Evolutionary conservation across 2,113 vertebrate genomes (phyloP).

Genomic region (Microtus pennsylvanicus): DNA sequence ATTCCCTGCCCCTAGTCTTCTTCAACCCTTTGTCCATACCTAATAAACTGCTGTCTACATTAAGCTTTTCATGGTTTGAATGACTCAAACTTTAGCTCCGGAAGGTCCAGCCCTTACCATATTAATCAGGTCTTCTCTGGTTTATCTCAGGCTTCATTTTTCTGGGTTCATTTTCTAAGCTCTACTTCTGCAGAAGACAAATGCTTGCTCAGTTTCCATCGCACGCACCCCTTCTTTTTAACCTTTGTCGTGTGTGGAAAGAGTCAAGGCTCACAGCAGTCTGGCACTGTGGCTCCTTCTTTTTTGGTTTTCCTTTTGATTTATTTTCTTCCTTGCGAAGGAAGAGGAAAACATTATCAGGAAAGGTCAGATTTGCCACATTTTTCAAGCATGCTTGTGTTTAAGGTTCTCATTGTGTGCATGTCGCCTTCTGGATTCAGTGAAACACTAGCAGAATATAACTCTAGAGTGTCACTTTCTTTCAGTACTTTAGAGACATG

Average conservation of each 20-base stretch:
- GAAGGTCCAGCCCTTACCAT: background rate
- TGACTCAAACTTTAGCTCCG: background rate
- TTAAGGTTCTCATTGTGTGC: background rate
- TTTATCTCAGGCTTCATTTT: background rate
- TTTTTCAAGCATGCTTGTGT: background rate
- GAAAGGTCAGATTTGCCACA: background rate
- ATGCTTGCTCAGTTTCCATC: background rate
- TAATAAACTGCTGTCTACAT: background rate
- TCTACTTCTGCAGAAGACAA: background rate
- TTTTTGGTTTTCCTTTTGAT: background rate
- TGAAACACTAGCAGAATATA: background rate
- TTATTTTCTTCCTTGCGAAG: background rate
- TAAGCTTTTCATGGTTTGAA: background rate
- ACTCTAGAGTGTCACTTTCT: background rate
- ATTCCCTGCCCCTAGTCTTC: background rate
- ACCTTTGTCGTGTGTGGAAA: background rate
- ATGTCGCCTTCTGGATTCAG: background rate
- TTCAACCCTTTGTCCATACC: accelerated
- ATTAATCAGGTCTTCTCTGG: background rate
- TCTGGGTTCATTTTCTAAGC: background rate
- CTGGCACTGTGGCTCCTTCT: background rate
- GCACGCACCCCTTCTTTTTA: background rate
- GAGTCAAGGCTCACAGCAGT: background rate
- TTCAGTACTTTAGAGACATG: background rate
- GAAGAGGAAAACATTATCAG: background rate